These are phyloP conservation scores for Leptinotarsa tumamoca DNA, from an alignment of 2,888 invertebrate genomes.

Conservation along the genomic window DNA sequence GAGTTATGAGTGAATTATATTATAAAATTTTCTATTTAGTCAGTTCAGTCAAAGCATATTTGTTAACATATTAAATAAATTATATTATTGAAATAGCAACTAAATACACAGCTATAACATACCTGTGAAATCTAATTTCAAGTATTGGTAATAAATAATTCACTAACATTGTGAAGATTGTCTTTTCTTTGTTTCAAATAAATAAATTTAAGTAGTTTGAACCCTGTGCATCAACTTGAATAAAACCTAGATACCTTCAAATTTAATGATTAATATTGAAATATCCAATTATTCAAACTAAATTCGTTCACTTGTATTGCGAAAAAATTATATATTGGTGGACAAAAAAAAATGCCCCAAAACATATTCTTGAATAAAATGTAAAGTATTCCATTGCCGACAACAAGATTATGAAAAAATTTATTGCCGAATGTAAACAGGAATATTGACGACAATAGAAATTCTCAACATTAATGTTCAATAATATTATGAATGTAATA, in stretches of 20 bases:
- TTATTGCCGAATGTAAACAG: too few species aligned
- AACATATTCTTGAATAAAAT: too few species aligned
- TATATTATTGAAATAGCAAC: too few species aligned
- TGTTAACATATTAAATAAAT: background rate
- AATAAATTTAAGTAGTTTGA: conserved; percentile 16
- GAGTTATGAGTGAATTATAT: background rate
- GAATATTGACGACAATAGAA: too few species aligned
- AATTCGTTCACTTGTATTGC: too few species aligned
- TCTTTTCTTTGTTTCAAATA: background rate
- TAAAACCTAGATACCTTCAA: conserved; percentile 4
- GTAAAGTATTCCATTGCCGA: too few species aligned
- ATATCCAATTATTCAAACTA: too few species aligned
- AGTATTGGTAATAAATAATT: background rate
- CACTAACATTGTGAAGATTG: conserved; percentile 3
- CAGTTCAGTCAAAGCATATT: background rate
- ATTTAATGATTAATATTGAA: background rate
- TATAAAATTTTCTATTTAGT: background rate
- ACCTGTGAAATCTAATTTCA: background rate
- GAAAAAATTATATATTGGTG: too few species aligned
- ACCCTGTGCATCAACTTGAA: conserved; percentile 12
- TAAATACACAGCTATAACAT: background rate
- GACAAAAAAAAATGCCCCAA: too few species aligned
- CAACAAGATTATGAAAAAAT: too few species aligned
- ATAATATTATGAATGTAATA: too few species aligned
- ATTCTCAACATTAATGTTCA: too few species aligned